These are phyloP conservation scores for Cotesia typhae DNA, from an alignment of 1,140 invertebrate genomes.

Conservation along the genomic window DNA sequence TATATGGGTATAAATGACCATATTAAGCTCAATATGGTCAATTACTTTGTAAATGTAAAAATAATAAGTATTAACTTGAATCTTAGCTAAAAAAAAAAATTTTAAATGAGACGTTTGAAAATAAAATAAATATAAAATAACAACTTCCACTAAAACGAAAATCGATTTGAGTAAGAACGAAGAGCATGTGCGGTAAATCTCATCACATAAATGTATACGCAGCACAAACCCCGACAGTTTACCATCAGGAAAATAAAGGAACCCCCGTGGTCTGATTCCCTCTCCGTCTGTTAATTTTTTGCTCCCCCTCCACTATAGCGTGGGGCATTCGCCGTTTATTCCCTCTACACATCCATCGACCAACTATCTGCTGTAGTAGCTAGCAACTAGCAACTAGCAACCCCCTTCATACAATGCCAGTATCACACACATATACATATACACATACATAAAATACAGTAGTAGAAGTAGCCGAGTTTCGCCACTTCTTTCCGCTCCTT, in stretches of 20 bases:
- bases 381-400: no score
- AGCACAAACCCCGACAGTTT: background rate
- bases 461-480: no score
- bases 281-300: background rate
- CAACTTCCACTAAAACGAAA: background rate
- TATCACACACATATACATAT: background rate
- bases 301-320: background rate
- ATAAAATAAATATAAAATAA: no score
- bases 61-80: no score
- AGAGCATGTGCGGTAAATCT: slow-evolving; percentile 22
- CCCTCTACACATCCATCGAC: background rate
- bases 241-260: slow-evolving; percentile 13
- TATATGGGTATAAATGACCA: no score
- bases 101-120: no score
- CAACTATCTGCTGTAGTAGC: no score
- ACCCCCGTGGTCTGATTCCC: slow-evolving; percentile 12
- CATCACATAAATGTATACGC: background rate
- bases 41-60: no score
- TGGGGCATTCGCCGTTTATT: background rate
- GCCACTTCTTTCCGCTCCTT: background rate
- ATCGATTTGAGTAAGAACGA: slow-evolving; percentile 15
- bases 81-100: no score
- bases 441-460: background rate
- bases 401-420: background rate
- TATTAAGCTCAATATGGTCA: no score